Percentiles rank a stretch among this genome's conserved stretches.
Conservation (phyloP, 2,888 invertebrate species). For the Agrochola lychnidis region DNA sequence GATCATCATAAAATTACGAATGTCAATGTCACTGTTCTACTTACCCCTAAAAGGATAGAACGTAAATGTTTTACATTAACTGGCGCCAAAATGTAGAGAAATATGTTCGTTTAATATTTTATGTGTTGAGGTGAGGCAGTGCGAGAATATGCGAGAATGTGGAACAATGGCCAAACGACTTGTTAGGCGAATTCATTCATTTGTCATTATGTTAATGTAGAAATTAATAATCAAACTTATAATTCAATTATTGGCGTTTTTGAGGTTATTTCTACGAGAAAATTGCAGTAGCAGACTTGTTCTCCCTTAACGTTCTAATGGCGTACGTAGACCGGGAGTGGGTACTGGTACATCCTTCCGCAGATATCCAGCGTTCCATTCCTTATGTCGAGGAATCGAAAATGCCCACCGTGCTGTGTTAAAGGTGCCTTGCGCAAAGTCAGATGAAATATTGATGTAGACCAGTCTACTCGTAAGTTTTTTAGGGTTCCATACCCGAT, state of each 20-base stretch:
- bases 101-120: not conserved
- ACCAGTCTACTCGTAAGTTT: not conserved
- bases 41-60: conserved; percentile 5
- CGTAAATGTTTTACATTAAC: not conserved
- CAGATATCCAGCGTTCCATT: not conserved
- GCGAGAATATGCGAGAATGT: conserved; percentile 8
- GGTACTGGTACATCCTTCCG: not conserved
- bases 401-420: not conserved
- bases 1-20: not conserved
- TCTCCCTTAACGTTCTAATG: not conserved
- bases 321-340: too few species aligned
- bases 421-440: not conserved
- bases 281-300: not conserved
- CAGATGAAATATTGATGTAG: not conserved
- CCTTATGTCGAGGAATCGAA: not conserved
- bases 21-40: conserved; percentile 29
- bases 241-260: not conserved
- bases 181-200: not conserved
- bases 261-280: too few species aligned
- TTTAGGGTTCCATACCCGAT: not conserved
- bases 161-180: not conserved
- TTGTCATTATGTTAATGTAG: not conserved
- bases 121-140: not conserved
- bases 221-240: not conserved
- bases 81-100: not conserved